Base-by-base conservation (phyloP, 2,888 invertebrate species). In the Protonemura montana region DNA sequence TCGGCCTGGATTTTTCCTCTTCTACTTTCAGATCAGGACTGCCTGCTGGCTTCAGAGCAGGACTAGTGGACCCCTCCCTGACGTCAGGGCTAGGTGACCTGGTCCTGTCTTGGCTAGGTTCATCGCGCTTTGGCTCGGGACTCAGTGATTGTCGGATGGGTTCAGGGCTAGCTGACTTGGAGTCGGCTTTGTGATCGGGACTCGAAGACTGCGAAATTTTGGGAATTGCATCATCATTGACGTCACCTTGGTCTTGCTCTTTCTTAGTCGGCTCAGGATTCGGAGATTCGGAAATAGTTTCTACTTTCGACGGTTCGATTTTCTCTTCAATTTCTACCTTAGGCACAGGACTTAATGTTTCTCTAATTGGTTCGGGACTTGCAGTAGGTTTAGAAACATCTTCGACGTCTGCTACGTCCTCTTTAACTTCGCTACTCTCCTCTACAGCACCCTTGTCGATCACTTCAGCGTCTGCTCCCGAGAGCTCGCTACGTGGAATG, bases 221-320 rank as follows among this genome's bases (percentile, higher is more conserved):
- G 41, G 29, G 25, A 59, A 59, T 13, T 2, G 7, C 59, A 21
- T 59, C 59, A 59, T 59, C 59, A 2, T 59, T 59, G 16, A 59
- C 21, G 21, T 27, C 7, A 85, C 85, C 76, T 30, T 86, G 41
- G 21, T 87, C 85, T 6, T 86, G 82, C 6, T 25, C 84, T 83
- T 41, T 1, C 29, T 41, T 59, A 26, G 29, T 35, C 21, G 35
- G 26, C 21, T 83, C 27, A n/a, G 83, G 35, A 41, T 21, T 28
- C 42, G 35, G 28, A 3, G 28, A 6, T 27, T 83, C 28, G 25
- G 35, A 10, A 29, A n/a, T 27, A 82, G 82, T 42, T 82, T 82
- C 41, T 7, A 59, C 59, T 27, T 13, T 76, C 27, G 26, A 10
- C 3, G 3, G 0, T 59, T 59, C 59, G 59, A 59, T 13, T 21